These are phyloP conservation scores for Mylabris phalerata DNA, from an alignment of 1,140 invertebrate species.

Conservation along the genomic window DNA sequence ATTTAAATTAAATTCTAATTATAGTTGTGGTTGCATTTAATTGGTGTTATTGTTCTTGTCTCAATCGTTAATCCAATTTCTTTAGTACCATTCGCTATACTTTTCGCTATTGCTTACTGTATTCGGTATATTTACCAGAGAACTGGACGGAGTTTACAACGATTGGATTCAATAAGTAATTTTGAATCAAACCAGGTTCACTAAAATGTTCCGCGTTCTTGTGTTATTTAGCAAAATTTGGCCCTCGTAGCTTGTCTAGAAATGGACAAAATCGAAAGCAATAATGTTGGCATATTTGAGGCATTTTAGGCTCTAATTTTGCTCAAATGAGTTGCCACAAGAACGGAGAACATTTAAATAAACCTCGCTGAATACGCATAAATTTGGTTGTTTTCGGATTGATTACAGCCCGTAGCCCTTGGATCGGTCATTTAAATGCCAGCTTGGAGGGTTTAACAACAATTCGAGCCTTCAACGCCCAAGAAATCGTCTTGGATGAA, in stretches of 20 bases:
- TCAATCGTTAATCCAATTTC: constrained; percentile 21
- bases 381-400: no score
- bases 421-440: constrained; percentile 61
- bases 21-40: constrained; percentile 12
- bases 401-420: constrained; percentile 46
- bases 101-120: constrained; percentile 16
- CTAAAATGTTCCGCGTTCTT: constrained; percentile 51
- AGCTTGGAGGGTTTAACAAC: constrained; percentile 69
- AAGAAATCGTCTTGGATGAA: constrained; percentile 68
- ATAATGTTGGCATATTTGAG: no score
- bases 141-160: constrained; percentile 3
- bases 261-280: no score
- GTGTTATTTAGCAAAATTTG: constrained; percentile 21
- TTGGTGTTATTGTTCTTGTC: constrained; percentile 27
- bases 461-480: constrained; percentile 74
- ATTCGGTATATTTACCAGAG: constrained; percentile 7
- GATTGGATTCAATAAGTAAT: constrained; percentile 5
- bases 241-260: no score
- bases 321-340: no score
- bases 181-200: background rate
- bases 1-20: background rate
- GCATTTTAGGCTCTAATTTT: no score
- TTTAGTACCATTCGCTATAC: constrained; percentile 18
- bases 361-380: no score
- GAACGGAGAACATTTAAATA: no score